phyloP scores from a whole-genome alignment of 2,888 invertebrate species.

The Diarsia mendica region DNA sequence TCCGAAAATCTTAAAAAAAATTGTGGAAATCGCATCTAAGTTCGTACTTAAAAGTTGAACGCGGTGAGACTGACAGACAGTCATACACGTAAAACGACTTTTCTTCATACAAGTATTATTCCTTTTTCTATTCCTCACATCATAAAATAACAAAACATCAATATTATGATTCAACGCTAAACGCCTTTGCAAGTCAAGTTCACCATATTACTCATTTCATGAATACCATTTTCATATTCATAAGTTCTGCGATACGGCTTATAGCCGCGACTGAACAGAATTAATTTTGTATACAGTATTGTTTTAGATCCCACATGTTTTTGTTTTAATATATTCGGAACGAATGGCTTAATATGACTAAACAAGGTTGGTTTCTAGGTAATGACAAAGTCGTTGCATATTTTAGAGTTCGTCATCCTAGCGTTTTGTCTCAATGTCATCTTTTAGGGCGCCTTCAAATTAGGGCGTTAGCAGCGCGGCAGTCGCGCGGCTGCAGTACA shows the following conservation, averaged over 20 bases:
- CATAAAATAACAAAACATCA: constrained; percentile 1
- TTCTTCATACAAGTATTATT: neutral
- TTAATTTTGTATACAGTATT: constrained; percentile 25
- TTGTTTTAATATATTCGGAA: constrained; percentile 21
- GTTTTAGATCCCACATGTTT: constrained; percentile 25
- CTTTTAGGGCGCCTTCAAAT: too few species aligned
- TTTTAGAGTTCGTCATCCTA: neutral
- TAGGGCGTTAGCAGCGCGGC: too few species aligned
- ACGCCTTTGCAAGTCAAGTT: constrained; percentile 42
- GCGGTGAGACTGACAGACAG: neutral
- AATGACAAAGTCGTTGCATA: neutral
- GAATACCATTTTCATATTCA: constrained; percentile 46
- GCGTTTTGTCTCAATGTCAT: too few species aligned
- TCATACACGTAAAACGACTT: neutral
- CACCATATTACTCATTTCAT: constrained; percentile 22
- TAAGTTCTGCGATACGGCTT: constrained; percentile 31
- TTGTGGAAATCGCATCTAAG: neutral
- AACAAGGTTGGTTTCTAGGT: constrained; percentile 16
- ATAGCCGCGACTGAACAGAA: constrained; percentile 25
- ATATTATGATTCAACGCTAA: constrained; percentile 4
- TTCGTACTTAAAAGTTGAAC: neutral
- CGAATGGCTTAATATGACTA: constrained; percentile 20
- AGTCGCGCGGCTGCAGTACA: too few species aligned
- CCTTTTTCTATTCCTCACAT: constrained; percentile 73
- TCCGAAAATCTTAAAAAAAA: neutral